These are phyloP conservation scores for Calliopsis andreniformis DNA, from an alignment of 1,140 invertebrate species.

Conservation along the genomic window DNA sequence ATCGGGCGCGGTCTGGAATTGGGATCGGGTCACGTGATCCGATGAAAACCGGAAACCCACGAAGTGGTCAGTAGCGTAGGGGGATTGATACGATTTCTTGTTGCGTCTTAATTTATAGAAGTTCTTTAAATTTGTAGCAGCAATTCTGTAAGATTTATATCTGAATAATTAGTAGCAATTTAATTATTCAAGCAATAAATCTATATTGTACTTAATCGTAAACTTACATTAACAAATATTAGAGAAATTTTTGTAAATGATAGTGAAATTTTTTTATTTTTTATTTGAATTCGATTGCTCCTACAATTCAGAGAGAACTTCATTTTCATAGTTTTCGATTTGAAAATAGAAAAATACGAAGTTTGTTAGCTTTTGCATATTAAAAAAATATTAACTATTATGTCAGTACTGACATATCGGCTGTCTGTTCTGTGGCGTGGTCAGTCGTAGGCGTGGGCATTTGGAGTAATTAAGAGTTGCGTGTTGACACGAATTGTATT, in stretches of 20 bases:
- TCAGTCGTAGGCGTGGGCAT: slow-evolving; percentile 57
- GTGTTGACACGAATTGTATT: slow-evolving; percentile 2
- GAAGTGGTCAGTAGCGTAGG: slow-evolving; percentile 45
- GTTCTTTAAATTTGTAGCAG: background rate
- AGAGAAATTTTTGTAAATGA: background rate
- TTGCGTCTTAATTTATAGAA: background rate
- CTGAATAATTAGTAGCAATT: too few species aligned
- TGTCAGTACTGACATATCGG: background rate
- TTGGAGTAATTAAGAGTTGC: slow-evolving; percentile 27
- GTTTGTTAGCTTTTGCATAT: too few species aligned
- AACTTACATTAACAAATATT: background rate
- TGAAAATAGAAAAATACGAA: too few species aligned
- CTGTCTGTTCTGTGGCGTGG: slow-evolving; percentile 16
- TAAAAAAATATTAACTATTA: background rate
- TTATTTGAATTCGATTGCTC: background rate
- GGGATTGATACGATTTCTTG: background rate
- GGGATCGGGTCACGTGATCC: slow-evolving; percentile 29
- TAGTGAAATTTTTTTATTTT: background rate
- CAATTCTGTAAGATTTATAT: too few species aligned
- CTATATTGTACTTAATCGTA: too few species aligned
- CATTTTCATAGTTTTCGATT: too few species aligned
- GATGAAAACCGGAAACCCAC: slow-evolving; percentile 15
- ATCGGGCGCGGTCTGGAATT: slow-evolving; percentile 54
- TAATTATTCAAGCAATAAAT: too few species aligned
- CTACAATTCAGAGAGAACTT: too few species aligned